phyloP scores from a whole-genome alignment of 2,113 vertebrate genomes.

The Serinus canaria region DNA sequence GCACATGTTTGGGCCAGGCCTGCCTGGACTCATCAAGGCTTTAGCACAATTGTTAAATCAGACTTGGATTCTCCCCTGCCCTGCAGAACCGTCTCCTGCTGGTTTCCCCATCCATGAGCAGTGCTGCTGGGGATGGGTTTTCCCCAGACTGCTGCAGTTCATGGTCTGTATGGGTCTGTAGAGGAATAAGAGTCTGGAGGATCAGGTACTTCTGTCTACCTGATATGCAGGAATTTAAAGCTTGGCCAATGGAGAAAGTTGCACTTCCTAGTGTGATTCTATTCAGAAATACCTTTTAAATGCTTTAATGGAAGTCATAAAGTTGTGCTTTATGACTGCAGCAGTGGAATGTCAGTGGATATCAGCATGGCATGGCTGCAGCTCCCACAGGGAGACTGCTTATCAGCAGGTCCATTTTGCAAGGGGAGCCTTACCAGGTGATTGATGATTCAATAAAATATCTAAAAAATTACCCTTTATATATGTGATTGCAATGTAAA shows the following conservation, averaged over 20 bases:
- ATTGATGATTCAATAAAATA: not conserved
- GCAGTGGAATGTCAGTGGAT: not conserved
- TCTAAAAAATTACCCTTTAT: not conserved
- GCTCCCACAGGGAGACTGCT: not conserved
- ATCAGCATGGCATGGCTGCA: not conserved
- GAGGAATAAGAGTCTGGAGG: not conserved
- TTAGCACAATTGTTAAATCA: constrained; percentile 19
- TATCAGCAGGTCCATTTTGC: not conserved
- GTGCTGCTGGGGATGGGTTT: not conserved
- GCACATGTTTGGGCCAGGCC: not conserved
- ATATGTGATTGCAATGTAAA: not conserved
- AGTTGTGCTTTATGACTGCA: not conserved
- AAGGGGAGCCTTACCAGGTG: not conserved
- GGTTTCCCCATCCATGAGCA: not conserved
- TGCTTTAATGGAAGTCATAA: not conserved
- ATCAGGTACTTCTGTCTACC: not conserved
- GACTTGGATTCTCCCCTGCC: not conserved
- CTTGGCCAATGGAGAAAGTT: not conserved
- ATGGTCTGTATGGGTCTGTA: not conserved
- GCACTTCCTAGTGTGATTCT: not conserved
- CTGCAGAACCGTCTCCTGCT: not conserved
- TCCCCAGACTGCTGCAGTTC: not conserved
- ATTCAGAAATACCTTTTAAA: not conserved
- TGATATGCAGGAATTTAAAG: not conserved
- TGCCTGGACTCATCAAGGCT: constrained; percentile 11